Evolutionary conservation across 2,888 invertebrate genomes (phyloP), one percentile per base, ranked within the genome.

Genomic region (Stomorhina lunata): DNA sequence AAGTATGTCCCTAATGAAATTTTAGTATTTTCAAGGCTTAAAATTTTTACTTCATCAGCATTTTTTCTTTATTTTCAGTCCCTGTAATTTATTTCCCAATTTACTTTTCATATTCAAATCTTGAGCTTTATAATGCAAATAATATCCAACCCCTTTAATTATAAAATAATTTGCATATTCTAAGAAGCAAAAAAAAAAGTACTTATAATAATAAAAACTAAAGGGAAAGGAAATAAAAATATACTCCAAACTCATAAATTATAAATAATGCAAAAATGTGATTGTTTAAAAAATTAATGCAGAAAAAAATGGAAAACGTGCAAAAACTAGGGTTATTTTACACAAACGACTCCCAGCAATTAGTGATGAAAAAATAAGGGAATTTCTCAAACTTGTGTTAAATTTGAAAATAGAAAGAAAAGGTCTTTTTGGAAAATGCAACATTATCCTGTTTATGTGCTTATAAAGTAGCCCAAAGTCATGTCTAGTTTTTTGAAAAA

Each of bases 371-470:
- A 57, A 57, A 76, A 77, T 68, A 76, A 57, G 68, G 59, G 68
- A 29, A 22, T 32, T 20, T 65, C 15, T 34, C n/a, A 37, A 37
- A n/a, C n/a, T n/a, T n/a, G n/a, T n/a, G n/a, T n/a, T n/a, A n/a
- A n/a, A n/a, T n/a, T n/a, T n/a, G n/a, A n/a, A n/a, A n/a, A n/a
- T n/a, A n/a, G n/a, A n/a, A n/a, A n/a, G n/a, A n/a, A n/a, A n/a
- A n/a, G n/a, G n/a, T n/a, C n/a, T n/a, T 37, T 37, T 37, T 37
- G 43, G 22, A 68, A 80, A 80, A 69, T 80, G 80, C 80, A 75
- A 75, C 75, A 80, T 69, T 75, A 57, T 80, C 75, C 75, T 75
- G 73, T 45, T 63, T 61, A 55, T 61, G 53, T 68, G 15, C 5
- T 20, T 25, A 50, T 25, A 9, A 12, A n/a, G n/a, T n/a, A n/a